These are phyloP conservation scores for Lepisosteus oculatus DNA, from an alignment of 2,113 vertebrate species.

Conservation along the genomic window DNA sequence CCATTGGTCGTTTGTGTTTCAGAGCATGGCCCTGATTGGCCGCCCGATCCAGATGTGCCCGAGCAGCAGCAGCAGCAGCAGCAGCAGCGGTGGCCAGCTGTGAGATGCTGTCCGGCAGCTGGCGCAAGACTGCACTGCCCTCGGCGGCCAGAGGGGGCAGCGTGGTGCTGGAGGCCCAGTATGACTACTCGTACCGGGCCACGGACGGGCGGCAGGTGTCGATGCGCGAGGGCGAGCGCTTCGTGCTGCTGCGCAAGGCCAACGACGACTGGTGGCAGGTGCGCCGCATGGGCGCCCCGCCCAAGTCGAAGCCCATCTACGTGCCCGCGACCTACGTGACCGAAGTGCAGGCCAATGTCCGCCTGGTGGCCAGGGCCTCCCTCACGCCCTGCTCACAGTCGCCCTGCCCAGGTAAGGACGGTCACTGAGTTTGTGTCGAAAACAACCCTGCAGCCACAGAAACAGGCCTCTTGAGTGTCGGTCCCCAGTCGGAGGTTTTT, in stretches of 20 bases:
- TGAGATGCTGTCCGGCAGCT: constrained; percentile 72
- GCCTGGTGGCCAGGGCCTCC: constrained; percentile 31
- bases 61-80: constrained; percentile 14
- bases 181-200: constrained; percentile 73
- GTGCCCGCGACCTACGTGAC: constrained; percentile 80
- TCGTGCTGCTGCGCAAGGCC: constrained; percentile 80
- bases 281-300: constrained; percentile 62
- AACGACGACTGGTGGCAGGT: constrained; percentile 90
- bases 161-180: constrained; percentile 72
- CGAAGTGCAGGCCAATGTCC: constrained; percentile 60
- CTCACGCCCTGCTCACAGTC: constrained; percentile 36
- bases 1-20: constrained; percentile 27
- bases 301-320: constrained; percentile 73
- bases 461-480: too few species aligned
- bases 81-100: constrained; percentile 14
- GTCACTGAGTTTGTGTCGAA: too few species aligned
- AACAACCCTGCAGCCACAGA: too few species aligned
- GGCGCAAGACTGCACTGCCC: constrained; percentile 40
- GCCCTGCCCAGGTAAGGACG: constrained; percentile 7
- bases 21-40: constrained; percentile 56
- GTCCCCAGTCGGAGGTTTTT: too few species aligned
- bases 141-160: constrained; percentile 31
- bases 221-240: constrained; percentile 80
- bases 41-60: constrained; percentile 32
- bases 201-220: constrained; percentile 73